Evolutionary conservation across 2,113 vertebrate species (phyloP).

Genomic region (Mustela lutreola): DNA sequence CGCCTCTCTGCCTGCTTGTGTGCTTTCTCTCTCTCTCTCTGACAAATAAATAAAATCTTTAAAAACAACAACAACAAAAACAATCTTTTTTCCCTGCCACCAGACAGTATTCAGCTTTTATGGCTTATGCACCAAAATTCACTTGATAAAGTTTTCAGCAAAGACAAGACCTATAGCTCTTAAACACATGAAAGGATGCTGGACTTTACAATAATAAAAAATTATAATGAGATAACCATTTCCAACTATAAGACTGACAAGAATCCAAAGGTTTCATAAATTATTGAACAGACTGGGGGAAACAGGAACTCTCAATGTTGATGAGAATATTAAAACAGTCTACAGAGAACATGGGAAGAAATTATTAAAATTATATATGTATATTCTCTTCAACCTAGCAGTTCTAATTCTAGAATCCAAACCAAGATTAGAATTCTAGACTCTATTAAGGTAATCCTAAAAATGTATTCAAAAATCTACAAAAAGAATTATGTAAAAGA

Average conservation of each 20-base stretch:
- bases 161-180: neutral
- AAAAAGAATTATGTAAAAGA: conserved; percentile 20
- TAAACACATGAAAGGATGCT: neutral
- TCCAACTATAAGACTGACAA: neutral
- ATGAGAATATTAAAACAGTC: neutral
- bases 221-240: neutral
- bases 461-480: neutral
- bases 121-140: neutral
- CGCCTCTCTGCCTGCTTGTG: too few relatives aligned
- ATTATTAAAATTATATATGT: neutral
- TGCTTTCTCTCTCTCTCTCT: too few relatives aligned
- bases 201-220: neutral
- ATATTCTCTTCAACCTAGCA: neutral
- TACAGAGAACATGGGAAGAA: neutral
- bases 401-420: neutral
- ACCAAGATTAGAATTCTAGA: neutral
- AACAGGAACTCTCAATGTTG: neutral
- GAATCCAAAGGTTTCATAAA: neutral
- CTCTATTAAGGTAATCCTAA: neutral
- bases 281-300: neutral
- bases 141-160: conserved; percentile 12
- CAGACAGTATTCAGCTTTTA: neutral
- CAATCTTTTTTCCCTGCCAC: too few relatives aligned
- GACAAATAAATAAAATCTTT: too few relatives aligned
- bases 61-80: too few relatives aligned